Base-by-base conservation (phyloP, 2,113 vertebrate genomes). In the Corynorhinus townsendii region DNA sequence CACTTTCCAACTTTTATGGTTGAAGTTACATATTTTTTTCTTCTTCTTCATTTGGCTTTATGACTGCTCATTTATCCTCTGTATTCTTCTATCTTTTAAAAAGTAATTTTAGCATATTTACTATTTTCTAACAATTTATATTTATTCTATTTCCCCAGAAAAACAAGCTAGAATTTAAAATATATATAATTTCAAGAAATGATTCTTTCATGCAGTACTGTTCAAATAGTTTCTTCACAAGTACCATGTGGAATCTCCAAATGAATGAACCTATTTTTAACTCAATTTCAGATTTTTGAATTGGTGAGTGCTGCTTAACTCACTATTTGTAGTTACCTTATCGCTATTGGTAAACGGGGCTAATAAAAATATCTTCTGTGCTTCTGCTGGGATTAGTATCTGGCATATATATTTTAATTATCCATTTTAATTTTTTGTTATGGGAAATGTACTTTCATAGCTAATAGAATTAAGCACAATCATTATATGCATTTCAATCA, bases 391-490 rank as follows among this genome's bases (percentile, higher is more conserved):
- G 8, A 54, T 64, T 59, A 73, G 8, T 10, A 47, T 3, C 38
- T 30, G 9, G 22, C 38, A 5, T n/a, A 93, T 8, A 76, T 77
- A 79, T 59, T 77, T 94, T 83, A 76, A 56, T 35, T 45, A 85
- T 15, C 11, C 59, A 20, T 94, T 95, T 66, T 68, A 88, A 43
- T 17, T 38, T 76, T 96, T 87, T 91, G 26, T 94, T 84, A 76
- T 26, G 10, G 11, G 15, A 92, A 92, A 86, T 90, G 84, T 4
- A 38, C 20, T 90, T 71, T 64, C 54, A 24, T 54, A 69, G 33
- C 26, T n/a, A 86, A 77, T 15, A 56, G 10, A 84, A 87, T 87
- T 90, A 90, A 93, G 11, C 11, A 2, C 16, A 68, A 22, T 52
- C 47, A 89, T 94, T 89, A 40, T 15, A 81, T 22, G 62, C 49